Evolutionary conservation across 2,113 vertebrate genomes (phyloP).

Genomic region (Acanthisitta chloris): DNA sequence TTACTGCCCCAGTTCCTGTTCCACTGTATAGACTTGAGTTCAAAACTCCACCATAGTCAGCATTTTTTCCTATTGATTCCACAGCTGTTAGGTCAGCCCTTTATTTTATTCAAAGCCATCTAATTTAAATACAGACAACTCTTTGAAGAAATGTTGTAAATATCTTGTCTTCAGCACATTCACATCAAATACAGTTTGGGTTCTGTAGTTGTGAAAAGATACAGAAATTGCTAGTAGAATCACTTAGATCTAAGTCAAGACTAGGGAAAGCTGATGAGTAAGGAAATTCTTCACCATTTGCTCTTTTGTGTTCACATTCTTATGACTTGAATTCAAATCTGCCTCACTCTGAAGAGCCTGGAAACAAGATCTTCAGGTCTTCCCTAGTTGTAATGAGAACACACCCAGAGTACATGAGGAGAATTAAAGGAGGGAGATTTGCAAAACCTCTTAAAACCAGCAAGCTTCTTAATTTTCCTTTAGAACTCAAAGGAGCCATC

Average conservation of each 20-base stretch:
- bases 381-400: slow-evolving; percentile 38
- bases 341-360: neutral
- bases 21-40: neutral
- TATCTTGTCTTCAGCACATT: neutral
- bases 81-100: neutral
- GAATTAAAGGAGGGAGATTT: slow-evolving; percentile 44
- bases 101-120: neutral
- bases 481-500: neutral
- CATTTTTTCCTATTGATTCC: neutral
- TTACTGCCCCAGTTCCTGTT: neutral
- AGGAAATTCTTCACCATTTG: neutral
- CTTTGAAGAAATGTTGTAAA: neutral
- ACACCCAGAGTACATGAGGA: slow-evolving; percentile 31
- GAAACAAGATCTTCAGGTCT: slow-evolving; percentile 60
- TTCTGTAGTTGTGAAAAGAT: neutral
- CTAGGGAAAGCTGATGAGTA: neutral
- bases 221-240: neutral
- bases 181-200: neutral
- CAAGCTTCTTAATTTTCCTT: slow-evolving; percentile 29
- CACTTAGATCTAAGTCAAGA: neutral
- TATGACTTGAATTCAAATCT: slow-evolving; percentile 33
- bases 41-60: neutral
- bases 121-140: neutral
- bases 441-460: slow-evolving; percentile 31
- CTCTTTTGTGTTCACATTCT: neutral